Conservation (phyloP, 2,888 invertebrate species). For the Saturnia pavonia region DNA sequence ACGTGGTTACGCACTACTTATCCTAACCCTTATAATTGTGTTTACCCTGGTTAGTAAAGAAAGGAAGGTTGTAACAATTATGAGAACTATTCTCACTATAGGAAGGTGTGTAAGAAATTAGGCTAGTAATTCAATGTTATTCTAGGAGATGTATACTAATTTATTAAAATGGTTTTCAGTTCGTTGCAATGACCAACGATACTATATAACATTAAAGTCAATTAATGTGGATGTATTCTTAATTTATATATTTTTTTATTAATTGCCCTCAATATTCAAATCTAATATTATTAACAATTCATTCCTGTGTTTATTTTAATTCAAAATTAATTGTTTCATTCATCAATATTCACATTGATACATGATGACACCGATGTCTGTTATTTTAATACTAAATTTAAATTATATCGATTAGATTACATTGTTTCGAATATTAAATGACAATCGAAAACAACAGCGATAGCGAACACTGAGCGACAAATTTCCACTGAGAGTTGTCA, state of each 20-base stretch:
- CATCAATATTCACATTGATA: no score
- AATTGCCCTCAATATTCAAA: no score
- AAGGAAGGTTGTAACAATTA: constrained; percentile 15
- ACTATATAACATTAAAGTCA: neutral
- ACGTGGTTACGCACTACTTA: constrained; percentile 13
- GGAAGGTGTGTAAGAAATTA: constrained; percentile 16
- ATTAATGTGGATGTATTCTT: no score
- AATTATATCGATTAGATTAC: no score
- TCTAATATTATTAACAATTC: no score
- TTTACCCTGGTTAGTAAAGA: constrained; percentile 17
- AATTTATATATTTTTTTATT: neutral
- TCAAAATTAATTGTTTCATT: no score
- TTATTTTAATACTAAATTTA: no score
- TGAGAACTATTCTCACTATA: constrained; percentile 15
- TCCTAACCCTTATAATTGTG: constrained; percentile 22
- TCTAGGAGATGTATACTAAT: neutral
- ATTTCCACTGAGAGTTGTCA: neutral
- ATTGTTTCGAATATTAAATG: neutral
- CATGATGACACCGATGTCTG: neutral
- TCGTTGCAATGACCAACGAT: neutral
- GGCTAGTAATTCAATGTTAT: constrained; percentile 14
- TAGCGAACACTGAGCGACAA: neutral
- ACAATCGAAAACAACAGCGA: neutral
- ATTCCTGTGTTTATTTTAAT: no score
- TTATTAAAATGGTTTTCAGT: neutral